A percentile compares a stretch with the other conserved stretches of the same genome.
These are phyloP conservation scores for Heliopora coerulea DNA, from an alignment of 92 coral and sea anemone species.

Conservation along the genomic window DNA sequence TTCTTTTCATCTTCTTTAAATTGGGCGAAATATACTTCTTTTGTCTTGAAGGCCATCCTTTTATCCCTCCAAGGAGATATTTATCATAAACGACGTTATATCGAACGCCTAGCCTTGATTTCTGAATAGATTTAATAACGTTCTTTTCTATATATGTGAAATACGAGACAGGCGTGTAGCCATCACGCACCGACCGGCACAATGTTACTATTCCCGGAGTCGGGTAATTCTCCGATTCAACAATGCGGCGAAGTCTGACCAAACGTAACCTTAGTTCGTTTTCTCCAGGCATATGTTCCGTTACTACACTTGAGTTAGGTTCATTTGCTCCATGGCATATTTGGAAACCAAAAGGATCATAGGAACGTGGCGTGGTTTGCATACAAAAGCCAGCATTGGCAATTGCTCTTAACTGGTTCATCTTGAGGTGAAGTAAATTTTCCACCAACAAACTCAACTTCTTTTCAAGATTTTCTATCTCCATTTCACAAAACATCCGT, in stretches of 20 bases:
- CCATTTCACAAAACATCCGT: conserved; percentile 8
- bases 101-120: background rate
- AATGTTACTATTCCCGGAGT: conserved; percentile 22
- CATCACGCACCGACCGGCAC: conserved; percentile 41
- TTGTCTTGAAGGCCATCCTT: conserved; percentile 12
- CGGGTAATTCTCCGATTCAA: conserved; percentile 16
- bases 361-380: conserved; percentile 31
- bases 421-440: background rate
- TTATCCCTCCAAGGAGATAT: conserved; percentile 20
- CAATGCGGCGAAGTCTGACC: conserved; percentile 11
- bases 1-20: conserved; percentile 4
- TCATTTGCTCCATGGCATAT: conserved; percentile 32
- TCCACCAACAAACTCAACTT: conserved; percentile 14
- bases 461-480: background rate
- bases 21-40: background rate
- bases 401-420: conserved; percentile 9
- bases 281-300: conserved; percentile 27
- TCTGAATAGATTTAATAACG: background rate
- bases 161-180: conserved; percentile 12
- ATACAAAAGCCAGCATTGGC: conserved; percentile 26
- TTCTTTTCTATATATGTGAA: conserved; percentile 13
- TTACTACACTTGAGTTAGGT: conserved; percentile 28
- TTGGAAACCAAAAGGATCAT: conserved; percentile 17
- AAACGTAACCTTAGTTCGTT: conserved; percentile 23
- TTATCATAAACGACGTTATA: conserved; percentile 33